phyloP scores from a whole-genome alignment of 2,888 invertebrate genomes.

The Harpagoxenus sublaevis region DNA sequence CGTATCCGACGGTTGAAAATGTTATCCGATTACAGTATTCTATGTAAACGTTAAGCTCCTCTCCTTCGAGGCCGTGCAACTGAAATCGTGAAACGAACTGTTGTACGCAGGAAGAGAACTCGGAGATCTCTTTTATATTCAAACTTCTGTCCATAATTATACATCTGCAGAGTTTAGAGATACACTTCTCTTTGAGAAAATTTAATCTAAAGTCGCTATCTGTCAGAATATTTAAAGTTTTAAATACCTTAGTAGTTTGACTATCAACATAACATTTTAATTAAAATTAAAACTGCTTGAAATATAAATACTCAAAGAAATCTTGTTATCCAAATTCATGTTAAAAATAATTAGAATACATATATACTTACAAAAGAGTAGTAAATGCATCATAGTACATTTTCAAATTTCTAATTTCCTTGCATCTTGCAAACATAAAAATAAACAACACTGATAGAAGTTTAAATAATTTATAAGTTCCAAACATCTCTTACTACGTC shows the following conservation, averaged over 20 bases:
- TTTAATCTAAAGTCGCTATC: neutral
- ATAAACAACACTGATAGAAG: too few species aligned
- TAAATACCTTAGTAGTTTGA: neutral
- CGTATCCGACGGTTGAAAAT: constrained; percentile 67
- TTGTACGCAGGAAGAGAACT: neutral
- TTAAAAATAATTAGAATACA: neutral
- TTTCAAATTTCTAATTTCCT: neutral
- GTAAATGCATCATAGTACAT: neutral
- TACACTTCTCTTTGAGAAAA: neutral
- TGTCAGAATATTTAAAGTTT: neutral
- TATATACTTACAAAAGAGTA: neutral
- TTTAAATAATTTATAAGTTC: neutral
- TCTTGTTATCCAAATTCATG: neutral
- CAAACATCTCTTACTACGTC: neutral
- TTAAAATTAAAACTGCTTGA: neutral
- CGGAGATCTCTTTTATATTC: neutral
- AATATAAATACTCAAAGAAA: neutral
- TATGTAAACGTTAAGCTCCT: constrained; percentile 32
- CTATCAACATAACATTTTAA: neutral
- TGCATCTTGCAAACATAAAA: neutral
- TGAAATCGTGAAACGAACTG: constrained; percentile 10
- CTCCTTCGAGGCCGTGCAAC: constrained; percentile 11
- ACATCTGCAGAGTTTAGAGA: neutral
- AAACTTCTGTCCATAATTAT: neutral
- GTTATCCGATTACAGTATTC: constrained; percentile 70